Percentiles rank a stretch among this genome's conserved stretches.
These are phyloP conservation scores for Hipposideros armiger DNA, from an alignment of 2,113 vertebrate species.

Conservation along the genomic window DNA sequence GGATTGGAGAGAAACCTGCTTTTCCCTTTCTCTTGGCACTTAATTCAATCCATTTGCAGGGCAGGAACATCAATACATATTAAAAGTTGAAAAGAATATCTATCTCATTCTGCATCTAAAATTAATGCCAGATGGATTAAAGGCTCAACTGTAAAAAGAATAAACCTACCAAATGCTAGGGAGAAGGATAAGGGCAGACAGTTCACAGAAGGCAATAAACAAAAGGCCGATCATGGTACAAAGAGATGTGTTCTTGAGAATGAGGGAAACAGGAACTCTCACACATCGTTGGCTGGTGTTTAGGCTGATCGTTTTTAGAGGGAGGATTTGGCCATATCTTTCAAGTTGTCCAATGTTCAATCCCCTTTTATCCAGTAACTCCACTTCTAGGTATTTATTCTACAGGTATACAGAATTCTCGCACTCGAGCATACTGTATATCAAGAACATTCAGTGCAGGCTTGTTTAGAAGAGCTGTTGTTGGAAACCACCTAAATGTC, in stretches of 20 bases:
- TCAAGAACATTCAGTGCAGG: neutral
- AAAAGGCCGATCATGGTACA: neutral
- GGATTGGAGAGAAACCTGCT: neutral
- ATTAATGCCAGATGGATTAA: slow-evolving; percentile 53
- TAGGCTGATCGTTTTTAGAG: neutral
- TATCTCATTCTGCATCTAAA: neutral
- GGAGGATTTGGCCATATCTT: neutral
- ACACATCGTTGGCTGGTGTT: neutral
- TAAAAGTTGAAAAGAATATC: neutral
- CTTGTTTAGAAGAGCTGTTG: slow-evolving; percentile 32
- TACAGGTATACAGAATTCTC: neutral
- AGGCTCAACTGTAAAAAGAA: slow-evolving; percentile 5
- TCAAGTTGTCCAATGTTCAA: neutral
- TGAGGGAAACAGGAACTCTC: neutral
- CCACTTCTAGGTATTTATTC: neutral
- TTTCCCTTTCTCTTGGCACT: neutral
- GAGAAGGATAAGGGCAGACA: neutral
- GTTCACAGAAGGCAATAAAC: slow-evolving; percentile 26
- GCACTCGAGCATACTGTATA: neutral
- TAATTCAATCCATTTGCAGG: neutral
- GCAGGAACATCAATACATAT: neutral
- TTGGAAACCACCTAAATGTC: slow-evolving; percentile 80
- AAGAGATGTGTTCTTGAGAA: neutral
- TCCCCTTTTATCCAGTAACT: neutral
- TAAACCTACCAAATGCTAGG: neutral